Evolutionary conservation across 2,888 invertebrate genomes (phyloP).

Genomic region (Cistogaster globosa): DNA sequence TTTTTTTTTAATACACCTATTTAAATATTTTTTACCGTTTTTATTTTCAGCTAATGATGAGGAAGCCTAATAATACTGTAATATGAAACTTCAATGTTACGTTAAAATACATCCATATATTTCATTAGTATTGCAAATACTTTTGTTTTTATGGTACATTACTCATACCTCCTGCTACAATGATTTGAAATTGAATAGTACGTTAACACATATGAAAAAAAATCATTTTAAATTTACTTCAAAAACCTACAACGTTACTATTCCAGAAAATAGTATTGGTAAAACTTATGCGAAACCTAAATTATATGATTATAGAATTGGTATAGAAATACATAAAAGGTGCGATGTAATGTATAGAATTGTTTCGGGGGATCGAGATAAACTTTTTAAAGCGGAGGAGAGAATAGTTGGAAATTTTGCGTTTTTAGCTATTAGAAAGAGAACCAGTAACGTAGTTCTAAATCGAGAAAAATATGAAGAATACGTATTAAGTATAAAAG

Average conservation of each 20-base stretch:
- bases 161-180: constrained; percentile 21
- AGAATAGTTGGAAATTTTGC: constrained; percentile 96
- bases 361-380: constrained; percentile 92
- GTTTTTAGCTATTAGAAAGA: constrained; percentile 94
- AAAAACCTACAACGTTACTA: constrained; percentile 92
- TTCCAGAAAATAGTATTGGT: constrained; percentile 95
- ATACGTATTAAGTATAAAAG: constrained; percentile 91
- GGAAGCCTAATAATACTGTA: constrained; percentile 42
- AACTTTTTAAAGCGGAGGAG: constrained; percentile 96
- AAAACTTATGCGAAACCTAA: constrained; percentile 91
- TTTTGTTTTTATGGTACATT: constrained; percentile 48
- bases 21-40: background rate
- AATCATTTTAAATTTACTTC: constrained; percentile 87
- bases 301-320: constrained; percentile 90
- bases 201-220: constrained; percentile 46
- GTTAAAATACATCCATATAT: constrained; percentile 34
- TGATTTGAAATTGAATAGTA: constrained; percentile 37
- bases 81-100: constrained; percentile 64
- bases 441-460: constrained; percentile 93
- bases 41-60: constrained; percentile 64
- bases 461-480: constrained; percentile 95
- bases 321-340: constrained; percentile 86
- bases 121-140: constrained; percentile 44
- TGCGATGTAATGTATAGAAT: constrained; percentile 92
- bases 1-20: too few species aligned